Conservation (phyloP, 2,797 vertebrate species). For the Austrolebias charrua region DNA sequence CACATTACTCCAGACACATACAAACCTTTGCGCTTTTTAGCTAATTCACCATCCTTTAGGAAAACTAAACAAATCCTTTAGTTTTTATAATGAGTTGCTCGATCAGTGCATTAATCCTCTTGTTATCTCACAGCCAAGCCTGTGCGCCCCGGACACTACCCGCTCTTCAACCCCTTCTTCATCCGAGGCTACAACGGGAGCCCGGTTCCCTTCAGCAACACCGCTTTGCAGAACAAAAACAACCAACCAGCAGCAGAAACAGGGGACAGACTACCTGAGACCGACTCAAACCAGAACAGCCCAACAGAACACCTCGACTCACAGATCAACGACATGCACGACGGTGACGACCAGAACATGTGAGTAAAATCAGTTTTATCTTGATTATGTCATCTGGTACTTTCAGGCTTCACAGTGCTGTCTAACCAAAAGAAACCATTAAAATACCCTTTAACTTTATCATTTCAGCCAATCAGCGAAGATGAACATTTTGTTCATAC, state of each 20-base stretch:
- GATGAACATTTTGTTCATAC: too few relatives aligned
- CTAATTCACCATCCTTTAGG: not conserved
- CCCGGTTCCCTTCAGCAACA: constrained; percentile 79
- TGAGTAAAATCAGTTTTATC: constrained; percentile 40
- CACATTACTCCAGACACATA: constrained; percentile 7
- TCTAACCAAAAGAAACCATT: too few relatives aligned
- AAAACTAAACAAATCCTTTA: constrained; percentile 12
- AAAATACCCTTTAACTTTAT: too few relatives aligned
- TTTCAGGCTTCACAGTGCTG: too few relatives aligned
- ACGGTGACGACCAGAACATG: constrained; percentile 51
- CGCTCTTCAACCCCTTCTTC: constrained; percentile 80
- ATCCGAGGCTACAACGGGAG: constrained; percentile 77
- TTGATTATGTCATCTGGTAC: not conserved
- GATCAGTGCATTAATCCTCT: constrained; percentile 11
- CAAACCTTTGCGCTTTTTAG: constrained; percentile 12
- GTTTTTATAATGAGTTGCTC: constrained; percentile 10
- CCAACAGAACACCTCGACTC: constrained; percentile 24
- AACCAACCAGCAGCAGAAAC: constrained; percentile 53
- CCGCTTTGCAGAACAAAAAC: constrained; percentile 78
- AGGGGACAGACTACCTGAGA: constrained; percentile 36
- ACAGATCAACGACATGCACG: constrained; percentile 10
- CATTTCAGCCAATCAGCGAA: too few relatives aligned
- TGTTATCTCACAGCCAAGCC: constrained; percentile 82
- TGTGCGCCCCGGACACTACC: constrained; percentile 86
- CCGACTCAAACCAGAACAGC: constrained; percentile 51